A percentile compares a stretch with the other conserved stretches of the same genome.
Conservation (phyloP, 2,888 invertebrate genomes). For the Plusia festucae region DNA sequence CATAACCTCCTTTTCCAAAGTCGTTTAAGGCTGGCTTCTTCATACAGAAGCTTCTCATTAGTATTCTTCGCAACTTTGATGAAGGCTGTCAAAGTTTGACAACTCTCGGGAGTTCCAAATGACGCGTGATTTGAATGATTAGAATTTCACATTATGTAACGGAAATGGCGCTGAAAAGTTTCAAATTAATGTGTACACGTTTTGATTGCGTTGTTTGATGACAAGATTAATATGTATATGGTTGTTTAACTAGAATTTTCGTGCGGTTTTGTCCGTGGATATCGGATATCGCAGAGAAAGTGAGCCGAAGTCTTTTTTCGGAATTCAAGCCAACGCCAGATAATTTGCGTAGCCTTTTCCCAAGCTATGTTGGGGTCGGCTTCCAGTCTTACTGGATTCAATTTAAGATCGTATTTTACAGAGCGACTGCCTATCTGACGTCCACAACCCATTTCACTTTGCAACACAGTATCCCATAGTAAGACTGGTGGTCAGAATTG, state of each 20-base stretch:
- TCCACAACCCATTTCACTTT: no score
- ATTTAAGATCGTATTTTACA: no score
- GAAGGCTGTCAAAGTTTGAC: conserved; percentile 14
- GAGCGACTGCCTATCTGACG: no score
- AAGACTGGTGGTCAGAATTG: no score
- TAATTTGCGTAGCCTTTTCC: no score
- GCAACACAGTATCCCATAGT: no score
- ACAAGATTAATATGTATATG: neutral
- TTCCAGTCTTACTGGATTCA: no score
- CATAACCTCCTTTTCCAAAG: no score
- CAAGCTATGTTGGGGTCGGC: no score
- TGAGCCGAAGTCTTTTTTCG: no score
- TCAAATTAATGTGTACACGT: conserved; percentile 1
- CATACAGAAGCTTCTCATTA: neutral
- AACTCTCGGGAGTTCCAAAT: conserved; percentile 22
- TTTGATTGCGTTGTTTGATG: neutral
- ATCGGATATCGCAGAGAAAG: neutral
- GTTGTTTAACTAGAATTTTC: neutral
- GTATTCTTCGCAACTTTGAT: conserved; percentile 25
- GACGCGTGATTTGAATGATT: conserved; percentile 32
- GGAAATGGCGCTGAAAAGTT: neutral
- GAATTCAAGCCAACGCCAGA: no score
- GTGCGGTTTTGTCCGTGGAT: neutral
- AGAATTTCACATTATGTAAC: neutral
- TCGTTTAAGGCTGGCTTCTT: neutral